A percentile compares a stretch with the other conserved stretches of the same genome.
These are phyloP conservation scores for Aleiodes sp. DNA, from an alignment of 1,140 invertebrate genomes.

Conservation along the genomic window DNA sequence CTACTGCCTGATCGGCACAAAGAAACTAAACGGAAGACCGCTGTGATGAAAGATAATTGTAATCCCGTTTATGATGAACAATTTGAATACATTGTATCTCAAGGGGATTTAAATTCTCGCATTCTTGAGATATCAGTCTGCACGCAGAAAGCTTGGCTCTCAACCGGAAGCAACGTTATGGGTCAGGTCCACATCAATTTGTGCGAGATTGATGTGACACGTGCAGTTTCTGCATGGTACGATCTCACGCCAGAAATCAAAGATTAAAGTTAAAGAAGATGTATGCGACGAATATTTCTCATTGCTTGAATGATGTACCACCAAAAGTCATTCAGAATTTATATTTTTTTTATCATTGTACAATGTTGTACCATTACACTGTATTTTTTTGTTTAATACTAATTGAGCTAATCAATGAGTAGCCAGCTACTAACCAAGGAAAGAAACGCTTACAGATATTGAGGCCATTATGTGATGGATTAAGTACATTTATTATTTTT, in stretches of 20 bases:
- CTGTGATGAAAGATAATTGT: constrained; percentile 86
- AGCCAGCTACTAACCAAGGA: too few relatives aligned
- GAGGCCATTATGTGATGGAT: too few relatives aligned
- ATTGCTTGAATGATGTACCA: too few relatives aligned
- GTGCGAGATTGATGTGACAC: constrained; percentile 72
- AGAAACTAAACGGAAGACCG: constrained; percentile 91
- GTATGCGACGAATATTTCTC: neutral
- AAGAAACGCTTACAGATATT: too few relatives aligned
- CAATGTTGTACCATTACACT: too few relatives aligned
- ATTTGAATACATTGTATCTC: constrained; percentile 85
- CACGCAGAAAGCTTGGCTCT: constrained; percentile 83
- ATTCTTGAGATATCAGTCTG: constrained; percentile 83
- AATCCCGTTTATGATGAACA: constrained; percentile 92
- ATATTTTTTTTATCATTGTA: too few relatives aligned
- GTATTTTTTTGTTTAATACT: too few relatives aligned
- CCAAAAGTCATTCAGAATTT: too few relatives aligned
- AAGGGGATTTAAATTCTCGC: constrained; percentile 76
- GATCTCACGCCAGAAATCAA: constrained; percentile 73
- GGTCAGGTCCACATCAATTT: constrained; percentile 79
- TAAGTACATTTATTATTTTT: too few relatives aligned
- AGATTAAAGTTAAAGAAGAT: constrained; percentile 49
- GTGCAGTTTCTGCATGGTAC: constrained; percentile 76
- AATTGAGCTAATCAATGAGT: too few relatives aligned
- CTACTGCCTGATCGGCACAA: constrained; percentile 87
- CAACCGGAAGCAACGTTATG: constrained; percentile 80